Base-by-base conservation (phyloP, 1,140 invertebrate genomes). In the Eumaeus atala region DNA sequence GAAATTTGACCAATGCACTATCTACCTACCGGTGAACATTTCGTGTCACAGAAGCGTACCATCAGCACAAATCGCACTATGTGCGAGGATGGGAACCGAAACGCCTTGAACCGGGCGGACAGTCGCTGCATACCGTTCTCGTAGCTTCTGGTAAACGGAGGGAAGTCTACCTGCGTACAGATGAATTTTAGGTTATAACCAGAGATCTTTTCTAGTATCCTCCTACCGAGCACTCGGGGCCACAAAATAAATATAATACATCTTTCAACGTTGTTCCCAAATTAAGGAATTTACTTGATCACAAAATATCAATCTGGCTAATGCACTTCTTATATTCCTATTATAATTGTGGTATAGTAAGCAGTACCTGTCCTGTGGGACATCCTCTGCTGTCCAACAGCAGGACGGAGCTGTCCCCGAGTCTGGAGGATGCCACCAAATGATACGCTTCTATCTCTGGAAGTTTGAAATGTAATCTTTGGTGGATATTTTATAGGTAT, bases 21-120 rank as follows among this genome's bases (percentile, higher is more conserved):
- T 28, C 5, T 44, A 52, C 87, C 87, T 61, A 93, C 91, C 59
- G 88, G 87, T 47, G 80, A 67, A 67, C 93, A 94, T 37, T 87
- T 74, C 0, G 87, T 76, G 6, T 91, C 77, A 58, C 93, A 94
- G 66, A 92, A 93, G 51, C 90, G 90, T 2, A 94, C 91, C 66
- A 93, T 90, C 9, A 93, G 88, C 47, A 90, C 89, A 69, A 94
- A 93, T 17, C 90, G 84, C 0, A 94, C 91, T 1, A 92, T 84
- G 14, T 91, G 90, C 38, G 92, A 93, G 9, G 90, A 89, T 0
- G 92, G 91, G 73, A 94, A 94, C 17, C 92, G 91, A 74, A 94
- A 94, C 5, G 92, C 92, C 56, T 90, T 89, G 65, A 93, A 92
- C 11, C 86, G 81, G 3, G 90, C 88, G 5, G 87, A 74, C 12